A percentile compares a stretch with the other conserved stretches of the same genome.
phyloP scores from a whole-genome alignment of 2,113 vertebrate species.

The Notechis scutatus region DNA sequence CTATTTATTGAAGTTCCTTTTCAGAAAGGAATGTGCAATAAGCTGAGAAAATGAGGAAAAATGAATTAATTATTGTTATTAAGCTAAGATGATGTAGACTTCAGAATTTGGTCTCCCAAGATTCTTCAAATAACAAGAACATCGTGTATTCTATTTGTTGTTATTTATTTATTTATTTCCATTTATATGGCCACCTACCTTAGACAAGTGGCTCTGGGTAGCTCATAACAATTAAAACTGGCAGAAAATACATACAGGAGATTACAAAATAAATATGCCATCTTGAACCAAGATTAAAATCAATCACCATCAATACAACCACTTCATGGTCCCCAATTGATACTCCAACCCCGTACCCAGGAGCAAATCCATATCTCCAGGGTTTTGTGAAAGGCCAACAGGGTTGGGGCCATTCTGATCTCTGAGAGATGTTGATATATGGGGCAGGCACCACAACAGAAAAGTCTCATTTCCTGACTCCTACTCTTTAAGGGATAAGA shows the following conservation, averaged over 20 bases:
- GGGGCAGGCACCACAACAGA: background rate
- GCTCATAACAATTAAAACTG: background rate
- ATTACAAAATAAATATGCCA: background rate
- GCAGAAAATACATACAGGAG: background rate
- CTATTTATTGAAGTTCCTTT: too few species aligned
- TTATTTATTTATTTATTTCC: background rate
- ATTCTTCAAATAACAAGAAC: background rate
- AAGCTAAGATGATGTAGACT: background rate
- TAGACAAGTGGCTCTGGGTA: background rate
- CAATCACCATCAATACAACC: background rate
- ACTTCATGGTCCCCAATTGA: background rate
- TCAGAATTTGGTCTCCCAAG: background rate
- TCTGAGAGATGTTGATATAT: background rate
- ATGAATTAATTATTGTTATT: background rate
- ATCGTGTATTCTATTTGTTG: background rate
- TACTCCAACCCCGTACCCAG: background rate
- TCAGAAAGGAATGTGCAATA: background rate
- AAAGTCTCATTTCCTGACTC: background rate
- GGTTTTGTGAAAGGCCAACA: background rate
- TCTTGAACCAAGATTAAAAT: background rate
- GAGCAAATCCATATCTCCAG: background rate
- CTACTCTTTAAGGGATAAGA: background rate
- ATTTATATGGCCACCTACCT: background rate
- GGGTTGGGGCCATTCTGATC: background rate
- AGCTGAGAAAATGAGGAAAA: background rate